These are phyloP conservation scores for Urechis unicinctus DNA, from an alignment of 2,888 invertebrate genomes.

Conservation along the genomic window DNA sequence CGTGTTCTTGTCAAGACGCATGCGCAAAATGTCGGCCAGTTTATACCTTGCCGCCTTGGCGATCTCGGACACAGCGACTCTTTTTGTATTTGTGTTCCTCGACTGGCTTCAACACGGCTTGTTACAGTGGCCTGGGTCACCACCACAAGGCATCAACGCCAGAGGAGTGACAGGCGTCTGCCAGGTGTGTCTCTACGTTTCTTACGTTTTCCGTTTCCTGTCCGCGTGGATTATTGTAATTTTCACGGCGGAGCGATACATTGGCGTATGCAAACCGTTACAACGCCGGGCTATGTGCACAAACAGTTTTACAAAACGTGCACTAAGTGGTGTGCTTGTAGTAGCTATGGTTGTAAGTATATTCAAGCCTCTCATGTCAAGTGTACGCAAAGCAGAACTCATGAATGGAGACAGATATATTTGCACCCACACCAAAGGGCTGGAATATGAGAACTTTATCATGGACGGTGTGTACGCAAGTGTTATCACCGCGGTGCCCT, in stretches of 20 bases:
- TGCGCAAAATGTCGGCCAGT: no score
- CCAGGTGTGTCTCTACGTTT: conserved; percentile 67
- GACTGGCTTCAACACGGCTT: conserved; percentile 41
- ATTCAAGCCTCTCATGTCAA: conserved; percentile 30
- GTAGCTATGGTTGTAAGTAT: conserved; percentile 20
- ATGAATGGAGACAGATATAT: no score
- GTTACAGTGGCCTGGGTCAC: conserved; percentile 23
- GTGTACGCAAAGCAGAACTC: no score
- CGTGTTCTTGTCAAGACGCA: no score
- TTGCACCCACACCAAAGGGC: no score
- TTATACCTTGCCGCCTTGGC: no score
- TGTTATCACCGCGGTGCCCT: conserved; percentile 39
- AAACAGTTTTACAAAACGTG: conserved; percentile 27
- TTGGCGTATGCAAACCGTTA: conserved; percentile 41
- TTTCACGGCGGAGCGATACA: conserved; percentile 41
- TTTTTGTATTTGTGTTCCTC: no score
- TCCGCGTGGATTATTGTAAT: conserved; percentile 43
- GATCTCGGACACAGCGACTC: no score
- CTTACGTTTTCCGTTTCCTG: conserved; percentile 47
- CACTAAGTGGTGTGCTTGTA: conserved; percentile 26
- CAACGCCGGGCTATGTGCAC: conserved; percentile 33
- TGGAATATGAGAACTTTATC: conserved; percentile 29
- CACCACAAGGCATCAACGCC: conserved; percentile 15
- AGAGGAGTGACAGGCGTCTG: conserved; percentile 10
- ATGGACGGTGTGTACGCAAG: conserved; percentile 38